Evolutionary conservation across 2,888 invertebrate genomes (phyloP).

Genomic region (Epinotia demarniana): DNA sequence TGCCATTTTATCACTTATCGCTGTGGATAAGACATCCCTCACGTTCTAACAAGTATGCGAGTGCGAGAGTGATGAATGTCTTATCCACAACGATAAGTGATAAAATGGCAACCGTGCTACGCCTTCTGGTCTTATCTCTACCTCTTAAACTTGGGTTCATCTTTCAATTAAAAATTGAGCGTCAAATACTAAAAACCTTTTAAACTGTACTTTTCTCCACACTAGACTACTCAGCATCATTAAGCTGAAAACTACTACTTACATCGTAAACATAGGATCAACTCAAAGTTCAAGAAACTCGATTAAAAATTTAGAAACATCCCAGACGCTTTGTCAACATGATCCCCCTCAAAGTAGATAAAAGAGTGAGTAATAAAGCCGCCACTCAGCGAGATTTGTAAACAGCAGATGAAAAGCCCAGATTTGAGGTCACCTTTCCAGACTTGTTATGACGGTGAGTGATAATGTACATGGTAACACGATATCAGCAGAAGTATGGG

Average conservation of each 20-base stretch:
- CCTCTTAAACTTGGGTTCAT: too few relatives aligned
- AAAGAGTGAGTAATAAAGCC: slow-evolving; percentile 24
- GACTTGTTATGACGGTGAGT: slow-evolving; percentile 12
- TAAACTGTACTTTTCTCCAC: background rate
- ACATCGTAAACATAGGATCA: slow-evolving; percentile 15
- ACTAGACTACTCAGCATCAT: background rate
- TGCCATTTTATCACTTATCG: too few relatives aligned
- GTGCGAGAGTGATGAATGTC: too few relatives aligned
- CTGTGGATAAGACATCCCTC: too few relatives aligned
- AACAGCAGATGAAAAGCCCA: slow-evolving; percentile 20
- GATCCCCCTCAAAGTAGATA: slow-evolving; percentile 11
- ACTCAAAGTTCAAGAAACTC: slow-evolving; percentile 8
- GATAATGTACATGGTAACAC: slow-evolving; percentile 28
- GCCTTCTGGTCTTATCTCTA: background rate
- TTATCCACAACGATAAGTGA: too few relatives aligned
- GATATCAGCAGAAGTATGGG: slow-evolving; percentile 1
- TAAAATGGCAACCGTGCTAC: too few relatives aligned
- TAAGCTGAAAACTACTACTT: slow-evolving; percentile 1
- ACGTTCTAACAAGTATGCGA: too few relatives aligned
- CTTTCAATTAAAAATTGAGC: too few relatives aligned
- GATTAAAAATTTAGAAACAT: slow-evolving; percentile 24
- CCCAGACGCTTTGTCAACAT: slow-evolving; percentile 13
- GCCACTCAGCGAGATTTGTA: slow-evolving; percentile 11
- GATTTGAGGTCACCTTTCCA: slow-evolving; percentile 29
- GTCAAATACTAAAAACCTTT: background rate